A percentile compares a stretch with the other conserved stretches of the same genome.
phyloP scores from a whole-genome alignment of 2,888 invertebrate genomes.

The Phorcus lineatus region DNA sequence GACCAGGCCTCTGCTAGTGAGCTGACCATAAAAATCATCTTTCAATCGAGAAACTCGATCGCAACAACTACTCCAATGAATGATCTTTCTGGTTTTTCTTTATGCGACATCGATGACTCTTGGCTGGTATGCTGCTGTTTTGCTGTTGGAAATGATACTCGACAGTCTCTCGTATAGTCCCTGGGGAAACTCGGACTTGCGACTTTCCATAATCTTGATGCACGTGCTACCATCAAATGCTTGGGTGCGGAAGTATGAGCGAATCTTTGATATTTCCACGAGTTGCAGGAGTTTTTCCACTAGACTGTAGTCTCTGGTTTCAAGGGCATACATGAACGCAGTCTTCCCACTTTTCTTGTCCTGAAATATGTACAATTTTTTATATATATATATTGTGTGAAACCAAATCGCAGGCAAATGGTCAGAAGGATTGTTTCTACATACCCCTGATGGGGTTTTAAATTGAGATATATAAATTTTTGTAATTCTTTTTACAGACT shows the following conservation, averaged over 20 bases:
- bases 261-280: slow-evolving; percentile 56
- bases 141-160: slow-evolving; percentile 43
- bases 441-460: too few relatives aligned
- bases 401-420: too few relatives aligned
- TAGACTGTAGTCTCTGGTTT: slow-evolving; percentile 54
- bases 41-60: too few relatives aligned
- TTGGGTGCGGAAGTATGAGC: slow-evolving; percentile 56
- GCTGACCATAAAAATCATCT: too few relatives aligned
- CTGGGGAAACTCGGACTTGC: slow-evolving; percentile 50
- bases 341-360: slow-evolving; percentile 69
- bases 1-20: too few relatives aligned
- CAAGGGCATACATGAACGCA: slow-evolving; percentile 68
- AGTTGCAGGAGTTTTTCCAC: slow-evolving; percentile 56
- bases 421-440: too few relatives aligned
- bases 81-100: too few relatives aligned
- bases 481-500: too few relatives aligned
- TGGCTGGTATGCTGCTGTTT: too few relatives aligned
- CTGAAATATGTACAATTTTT: slow-evolving; percentile 41
- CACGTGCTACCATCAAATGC: slow-evolving; percentile 65
- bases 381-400: neutral
- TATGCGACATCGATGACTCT: too few relatives aligned
- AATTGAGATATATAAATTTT: too few relatives aligned
- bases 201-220: slow-evolving; percentile 60
- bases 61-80: too few relatives aligned
- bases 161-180: slow-evolving; percentile 53